These are phyloP conservation scores for Clavelina lepadiformis DNA, from an alignment of 23 tunicate species.

Conservation along the genomic window DNA sequence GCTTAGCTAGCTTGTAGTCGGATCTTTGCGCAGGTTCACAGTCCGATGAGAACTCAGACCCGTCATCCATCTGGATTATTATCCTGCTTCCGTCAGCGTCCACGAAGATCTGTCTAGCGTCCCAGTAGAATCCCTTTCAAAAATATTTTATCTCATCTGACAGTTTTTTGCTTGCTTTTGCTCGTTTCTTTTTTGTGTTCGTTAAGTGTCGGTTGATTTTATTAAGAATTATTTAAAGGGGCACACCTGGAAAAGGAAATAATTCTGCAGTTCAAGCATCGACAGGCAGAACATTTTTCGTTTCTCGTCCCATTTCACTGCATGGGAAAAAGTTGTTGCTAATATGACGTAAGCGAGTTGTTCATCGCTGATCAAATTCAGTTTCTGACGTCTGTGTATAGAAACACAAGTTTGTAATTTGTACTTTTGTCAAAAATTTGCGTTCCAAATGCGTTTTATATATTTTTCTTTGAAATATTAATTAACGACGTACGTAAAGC, in stretches of 20 bases:
- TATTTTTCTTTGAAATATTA: no score
- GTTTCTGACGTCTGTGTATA: slow-evolving; percentile 36
- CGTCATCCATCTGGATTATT: slow-evolving; percentile 29
- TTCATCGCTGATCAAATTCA: slow-evolving; percentile 38
- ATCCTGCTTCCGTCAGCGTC: slow-evolving; percentile 42
- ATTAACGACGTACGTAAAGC: no score
- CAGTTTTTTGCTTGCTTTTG: no score
- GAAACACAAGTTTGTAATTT: background rate
- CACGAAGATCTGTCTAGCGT: slow-evolving; percentile 47
- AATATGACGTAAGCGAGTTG: slow-evolving; percentile 59
- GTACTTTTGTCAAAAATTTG: background rate
- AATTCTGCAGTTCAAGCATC: slow-evolving; percentile 57
- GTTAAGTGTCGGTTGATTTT: no score
- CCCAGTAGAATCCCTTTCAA: slow-evolving; percentile 73
- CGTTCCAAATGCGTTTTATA: no score
- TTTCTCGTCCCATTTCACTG: slow-evolving; percentile 62
- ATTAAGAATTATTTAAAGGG: no score
- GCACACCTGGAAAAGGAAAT: slow-evolving; percentile 61
- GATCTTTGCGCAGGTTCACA: slow-evolving; percentile 16
- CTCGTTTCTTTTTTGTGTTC: no score
- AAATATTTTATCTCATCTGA: no score
- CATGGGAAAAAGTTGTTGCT: slow-evolving; percentile 61
- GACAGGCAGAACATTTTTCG: no score
- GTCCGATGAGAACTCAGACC: slow-evolving; percentile 24
- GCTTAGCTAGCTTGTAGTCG: slow-evolving; percentile 58